phyloP scores from a whole-genome alignment of 2,888 invertebrate genomes.

The Spodoptera littoralis region DNA sequence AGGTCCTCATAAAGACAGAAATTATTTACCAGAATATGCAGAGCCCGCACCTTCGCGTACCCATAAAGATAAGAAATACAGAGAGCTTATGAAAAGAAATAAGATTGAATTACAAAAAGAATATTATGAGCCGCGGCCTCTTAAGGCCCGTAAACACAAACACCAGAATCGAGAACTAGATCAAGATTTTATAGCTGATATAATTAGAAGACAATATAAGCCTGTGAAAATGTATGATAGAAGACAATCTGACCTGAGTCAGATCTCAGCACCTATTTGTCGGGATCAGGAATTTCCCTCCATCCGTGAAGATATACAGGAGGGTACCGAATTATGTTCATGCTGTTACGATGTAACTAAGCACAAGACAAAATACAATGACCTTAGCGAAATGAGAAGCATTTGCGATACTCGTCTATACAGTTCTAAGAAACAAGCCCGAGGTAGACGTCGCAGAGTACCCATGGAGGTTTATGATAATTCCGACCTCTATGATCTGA shows the following conservation, averaged over 20 bases:
- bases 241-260: conserved; percentile 75
- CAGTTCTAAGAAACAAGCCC: conserved; percentile 65
- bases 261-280: conserved; percentile 81
- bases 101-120: conserved; percentile 47
- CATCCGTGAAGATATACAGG: conserved; percentile 62
- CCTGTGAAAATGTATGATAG: conserved; percentile 76
- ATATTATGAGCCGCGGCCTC: conserved; percentile 52
- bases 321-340: conserved; percentile 72
- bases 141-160: conserved; percentile 56
- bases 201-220: conserved; percentile 79
- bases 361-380: conserved; percentile 53
- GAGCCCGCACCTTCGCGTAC: conserved; percentile 32
- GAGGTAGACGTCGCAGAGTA: conserved; percentile 59
- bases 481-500: conserved; percentile 76
- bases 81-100: conserved; percentile 49
- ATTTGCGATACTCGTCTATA: conserved; percentile 79
- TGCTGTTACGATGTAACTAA: conserved; percentile 67
- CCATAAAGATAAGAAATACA: conserved; percentile 54
- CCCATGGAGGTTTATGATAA: conserved; percentile 70
- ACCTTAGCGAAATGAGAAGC: conserved; percentile 72
- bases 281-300: conserved; percentile 74
- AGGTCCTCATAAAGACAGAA: conserved; percentile 48
- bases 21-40: conserved; percentile 44
- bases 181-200: conserved; percentile 78
- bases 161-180: conserved; percentile 64